A percentile compares a stretch with the other conserved stretches of the same genome.
phyloP scores from a whole-genome alignment of 1,140 invertebrate species.

The Pemphigus obesinymphae region DNA sequence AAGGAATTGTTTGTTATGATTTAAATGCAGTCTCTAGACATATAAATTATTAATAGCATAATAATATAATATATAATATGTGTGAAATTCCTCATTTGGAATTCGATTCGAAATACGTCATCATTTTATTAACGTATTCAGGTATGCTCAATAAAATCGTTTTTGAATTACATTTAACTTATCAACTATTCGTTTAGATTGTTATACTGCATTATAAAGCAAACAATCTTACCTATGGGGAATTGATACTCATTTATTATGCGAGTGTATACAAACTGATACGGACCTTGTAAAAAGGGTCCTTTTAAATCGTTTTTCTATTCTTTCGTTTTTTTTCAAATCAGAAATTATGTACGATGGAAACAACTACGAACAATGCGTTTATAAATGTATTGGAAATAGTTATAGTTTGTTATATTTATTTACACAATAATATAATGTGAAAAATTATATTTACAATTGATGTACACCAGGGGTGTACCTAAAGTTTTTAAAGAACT shows the following conservation, averaged over 20 bases:
- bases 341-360: background rate
- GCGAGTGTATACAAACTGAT: background rate
- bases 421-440: background rate
- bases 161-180: background rate
- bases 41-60: no score
- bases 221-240: slow-evolving; percentile 10
- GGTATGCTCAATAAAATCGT: background rate
- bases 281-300: background rate
- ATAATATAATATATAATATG: background rate
- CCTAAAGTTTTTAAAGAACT: no score
- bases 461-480: no score
- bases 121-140: background rate
- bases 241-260: slow-evolving; percentile 12
- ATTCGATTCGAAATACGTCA: background rate
- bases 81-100: background rate
- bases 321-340: background rate
- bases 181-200: slow-evolving; percentile 1
- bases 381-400: background rate
- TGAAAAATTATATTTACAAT: no score
- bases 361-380: background rate
- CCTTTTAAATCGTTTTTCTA: slow-evolving; percentile 10
- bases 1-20: no score
- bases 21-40: no score
- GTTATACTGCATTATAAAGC: slow-evolving; percentile 6
- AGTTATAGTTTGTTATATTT: background rate